These are phyloP conservation scores for Thalassoma bifasciatum DNA, from an alignment of 2,113 vertebrate species.

Conservation along the genomic window DNA sequence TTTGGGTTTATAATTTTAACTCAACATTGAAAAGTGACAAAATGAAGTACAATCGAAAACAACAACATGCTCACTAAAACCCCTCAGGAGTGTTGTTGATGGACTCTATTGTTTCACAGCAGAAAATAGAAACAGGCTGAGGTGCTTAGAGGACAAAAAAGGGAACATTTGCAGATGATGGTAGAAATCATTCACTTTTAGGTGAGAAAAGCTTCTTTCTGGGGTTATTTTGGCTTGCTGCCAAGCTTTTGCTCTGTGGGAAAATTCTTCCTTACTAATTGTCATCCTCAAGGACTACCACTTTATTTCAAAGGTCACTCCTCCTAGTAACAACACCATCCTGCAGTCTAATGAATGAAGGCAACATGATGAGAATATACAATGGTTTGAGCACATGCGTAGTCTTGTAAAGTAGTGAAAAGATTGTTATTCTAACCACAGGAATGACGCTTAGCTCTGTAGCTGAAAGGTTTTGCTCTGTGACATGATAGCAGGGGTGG, in stretches of 20 bases:
- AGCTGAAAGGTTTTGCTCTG: conserved; percentile 16
- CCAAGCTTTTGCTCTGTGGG: neutral
- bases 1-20: neutral
- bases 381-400: conserved; percentile 19
- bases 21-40: neutral
- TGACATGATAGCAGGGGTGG: conserved; percentile 10
- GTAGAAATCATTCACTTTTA: neutral
- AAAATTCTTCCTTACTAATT: neutral
- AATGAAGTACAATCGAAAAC: conserved; percentile 4
- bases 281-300: conserved; percentile 32
- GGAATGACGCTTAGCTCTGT: conserved; percentile 37
- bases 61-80: conserved; percentile 8
- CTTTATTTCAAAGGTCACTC: conserved; percentile 22
- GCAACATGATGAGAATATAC: conserved; percentile 27
- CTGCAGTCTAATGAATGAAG: conserved; percentile 16
- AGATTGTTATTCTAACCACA: conserved; percentile 18
- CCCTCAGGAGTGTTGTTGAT: conserved; percentile 1
- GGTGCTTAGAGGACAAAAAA: neutral
- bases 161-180: neutral
- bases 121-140: neutral
- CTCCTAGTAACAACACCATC: neutral
- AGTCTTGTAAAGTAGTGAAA: neutral
- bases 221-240: neutral
- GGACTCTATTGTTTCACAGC: neutral
- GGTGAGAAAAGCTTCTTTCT: neutral